Evolutionary conservation across 2,113 vertebrate species (phyloP), one percentile per base, ranked within the genome.

Genomic region (Camarhynchus parvulus): DNA sequence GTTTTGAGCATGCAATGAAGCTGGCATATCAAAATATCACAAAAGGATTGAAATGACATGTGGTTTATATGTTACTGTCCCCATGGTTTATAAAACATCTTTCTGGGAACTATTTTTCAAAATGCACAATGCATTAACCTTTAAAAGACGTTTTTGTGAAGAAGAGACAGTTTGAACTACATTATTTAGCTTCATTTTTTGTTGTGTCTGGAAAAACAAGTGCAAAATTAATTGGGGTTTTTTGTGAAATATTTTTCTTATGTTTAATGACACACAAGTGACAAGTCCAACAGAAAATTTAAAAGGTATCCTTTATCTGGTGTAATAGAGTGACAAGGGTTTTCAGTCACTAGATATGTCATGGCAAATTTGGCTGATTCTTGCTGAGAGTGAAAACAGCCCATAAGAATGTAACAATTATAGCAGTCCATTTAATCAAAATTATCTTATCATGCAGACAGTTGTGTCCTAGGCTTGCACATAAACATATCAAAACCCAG

Each of bases 341-440:
- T 88, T 92, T 93, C 64, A 47, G 50, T 59, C 59, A 55, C 49
- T 47, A 76, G 64, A 64, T 77, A 70, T 31, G 27, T 92, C 59
- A 27, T 52, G 33, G 49, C 72, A 86, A 70, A 92, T 92, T 78
- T 88, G 85, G 20, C 37, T 91, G 5, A 1, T 77, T 79, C 56
- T 88, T 68, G 10, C 44, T 37, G 13, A 46, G 76, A 91, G 73
- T 47, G 12, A n/a, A 77, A 88, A 80, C 22, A 77, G 20, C 7
- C 5, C 1, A 0, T 63, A 67, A 83, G 59, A 92, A 78, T 86
- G 58, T 66, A 75, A 37, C 15, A 9, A 10, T 73, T 90, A 72
- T 52, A 94, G 75, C 59, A 80, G 31, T n/a, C 77, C 63, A 30
- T 90, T 96, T 88, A 82, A 82, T 80, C 75, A 67, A 55, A 83